Conservation (phyloP, 2,888 invertebrate species). For the Drosophila paucipuncta region DNA sequence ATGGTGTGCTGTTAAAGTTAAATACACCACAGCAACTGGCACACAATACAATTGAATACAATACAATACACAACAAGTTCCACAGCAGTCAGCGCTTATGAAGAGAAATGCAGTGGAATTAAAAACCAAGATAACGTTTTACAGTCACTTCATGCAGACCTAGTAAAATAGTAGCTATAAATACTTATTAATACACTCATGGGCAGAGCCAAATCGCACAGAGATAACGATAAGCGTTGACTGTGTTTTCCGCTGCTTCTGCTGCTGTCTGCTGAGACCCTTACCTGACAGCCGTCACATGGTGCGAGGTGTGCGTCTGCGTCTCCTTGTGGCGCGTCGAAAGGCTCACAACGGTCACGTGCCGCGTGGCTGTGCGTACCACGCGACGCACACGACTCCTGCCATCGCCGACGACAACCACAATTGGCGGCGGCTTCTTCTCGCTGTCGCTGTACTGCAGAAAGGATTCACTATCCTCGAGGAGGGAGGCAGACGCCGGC, state of each 20-base stretch:
- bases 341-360: constrained; percentile 85
- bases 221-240: constrained; percentile 38
- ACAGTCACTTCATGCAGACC: constrained; percentile 6
- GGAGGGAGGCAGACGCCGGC: constrained; percentile 31
- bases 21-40: constrained; percentile 4
- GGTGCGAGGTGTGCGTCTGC: constrained; percentile 85
- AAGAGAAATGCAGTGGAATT: constrained; percentile 7
- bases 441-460: constrained; percentile 83
- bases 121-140: constrained; percentile 7
- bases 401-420: constrained; percentile 85
- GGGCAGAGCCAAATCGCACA: constrained; percentile 1
- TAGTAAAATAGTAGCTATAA: constrained; percentile 20
- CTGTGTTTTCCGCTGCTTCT: not conserved
- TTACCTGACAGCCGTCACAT: constrained; percentile 86
- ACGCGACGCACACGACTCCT: constrained; percentile 85
- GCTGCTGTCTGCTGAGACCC: constrained; percentile 32
- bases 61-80: constrained; percentile 13
- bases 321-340: constrained; percentile 85
- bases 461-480: constrained; percentile 80
- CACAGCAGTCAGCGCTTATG: constrained; percentile 18
- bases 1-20: not conserved
- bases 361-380: constrained; percentile 85
- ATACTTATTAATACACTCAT: constrained; percentile 5
- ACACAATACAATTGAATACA: not conserved
- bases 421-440: constrained; percentile 84